phyloP scores from a whole-genome alignment of 1,140 invertebrate genomes.

The Drosophila novamexicana region DNA sequence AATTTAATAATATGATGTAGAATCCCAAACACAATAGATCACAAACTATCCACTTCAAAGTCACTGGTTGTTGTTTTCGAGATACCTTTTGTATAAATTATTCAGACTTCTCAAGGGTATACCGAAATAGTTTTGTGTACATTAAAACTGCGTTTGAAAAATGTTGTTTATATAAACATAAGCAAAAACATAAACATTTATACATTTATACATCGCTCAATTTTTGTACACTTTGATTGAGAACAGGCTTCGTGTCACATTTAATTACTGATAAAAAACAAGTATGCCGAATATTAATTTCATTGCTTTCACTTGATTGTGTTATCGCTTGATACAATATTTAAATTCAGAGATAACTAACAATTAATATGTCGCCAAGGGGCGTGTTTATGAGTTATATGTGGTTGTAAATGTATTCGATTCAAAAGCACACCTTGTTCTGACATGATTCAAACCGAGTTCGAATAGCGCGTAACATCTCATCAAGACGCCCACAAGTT shows the following conservation, averaged over 20 bases:
- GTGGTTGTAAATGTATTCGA: background rate
- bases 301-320: background rate
- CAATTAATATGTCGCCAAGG: background rate
- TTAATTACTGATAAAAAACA: background rate
- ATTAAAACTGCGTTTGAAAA: background rate
- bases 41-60: no score
- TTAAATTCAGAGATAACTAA: background rate
- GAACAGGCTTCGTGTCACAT: background rate
- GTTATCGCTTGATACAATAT: background rate
- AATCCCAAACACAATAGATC: no score
- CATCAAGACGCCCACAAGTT: constrained; percentile 3
- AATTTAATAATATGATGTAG: no score
- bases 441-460: background rate
- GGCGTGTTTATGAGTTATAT: background rate
- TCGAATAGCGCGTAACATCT: constrained; percentile 29
- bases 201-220: background rate
- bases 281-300: background rate
- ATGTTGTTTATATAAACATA: background rate
- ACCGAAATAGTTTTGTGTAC: background rate
- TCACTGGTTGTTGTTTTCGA: no score
- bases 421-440: constrained; percentile 1
- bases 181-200: background rate
- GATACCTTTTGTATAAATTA: no score
- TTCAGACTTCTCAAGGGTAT: background rate
- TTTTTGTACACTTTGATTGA: background rate